These are phyloP conservation scores for Orchesella flavescens DNA, from an alignment of 2,888 invertebrate species.

Conservation along the genomic window DNA sequence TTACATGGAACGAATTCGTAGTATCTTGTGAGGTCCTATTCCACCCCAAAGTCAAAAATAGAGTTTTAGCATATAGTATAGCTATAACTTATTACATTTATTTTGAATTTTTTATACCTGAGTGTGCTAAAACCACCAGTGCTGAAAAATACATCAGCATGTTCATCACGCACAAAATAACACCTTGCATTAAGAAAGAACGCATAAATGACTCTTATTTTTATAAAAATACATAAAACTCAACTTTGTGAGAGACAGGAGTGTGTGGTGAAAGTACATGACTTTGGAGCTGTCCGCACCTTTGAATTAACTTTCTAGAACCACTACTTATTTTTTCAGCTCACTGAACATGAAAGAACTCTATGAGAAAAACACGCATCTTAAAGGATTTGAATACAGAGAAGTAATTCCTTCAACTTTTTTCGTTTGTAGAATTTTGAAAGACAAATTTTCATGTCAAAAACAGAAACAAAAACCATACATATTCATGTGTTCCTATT, in stretches of 20 bases:
- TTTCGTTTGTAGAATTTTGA: constrained; percentile 45
- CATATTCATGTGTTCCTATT: neutral
- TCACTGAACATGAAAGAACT: constrained; percentile 57
- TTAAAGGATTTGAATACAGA: constrained; percentile 46
- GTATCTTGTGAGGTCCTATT: no score
- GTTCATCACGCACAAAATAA: constrained; percentile 39
- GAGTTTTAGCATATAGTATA: neutral
- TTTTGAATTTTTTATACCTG: neutral
- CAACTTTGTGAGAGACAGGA: neutral
- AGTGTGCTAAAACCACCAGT: neutral
- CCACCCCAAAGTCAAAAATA: neutral
- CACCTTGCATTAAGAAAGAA: neutral
- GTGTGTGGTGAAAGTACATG: neutral
- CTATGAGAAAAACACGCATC: constrained; percentile 49
- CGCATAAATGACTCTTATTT: constrained; percentile 10
- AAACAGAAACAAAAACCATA: constrained; percentile 36
- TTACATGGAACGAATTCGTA: neutral
- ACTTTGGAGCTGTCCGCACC: constrained; percentile 47
- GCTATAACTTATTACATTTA: neutral
- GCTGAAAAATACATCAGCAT: neutral
- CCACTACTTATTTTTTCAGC: constrained; percentile 56
- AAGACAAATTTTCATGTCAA: constrained; percentile 57
- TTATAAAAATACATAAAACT: neutral
- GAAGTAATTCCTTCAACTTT: constrained; percentile 27
- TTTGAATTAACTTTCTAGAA: constrained; percentile 52